Percentiles rank a stretch among this genome's conserved stretches.
Evolutionary conservation across 2,113 vertebrate genomes (phyloP).

Genomic region (Henicopernis longicauda): DNA sequence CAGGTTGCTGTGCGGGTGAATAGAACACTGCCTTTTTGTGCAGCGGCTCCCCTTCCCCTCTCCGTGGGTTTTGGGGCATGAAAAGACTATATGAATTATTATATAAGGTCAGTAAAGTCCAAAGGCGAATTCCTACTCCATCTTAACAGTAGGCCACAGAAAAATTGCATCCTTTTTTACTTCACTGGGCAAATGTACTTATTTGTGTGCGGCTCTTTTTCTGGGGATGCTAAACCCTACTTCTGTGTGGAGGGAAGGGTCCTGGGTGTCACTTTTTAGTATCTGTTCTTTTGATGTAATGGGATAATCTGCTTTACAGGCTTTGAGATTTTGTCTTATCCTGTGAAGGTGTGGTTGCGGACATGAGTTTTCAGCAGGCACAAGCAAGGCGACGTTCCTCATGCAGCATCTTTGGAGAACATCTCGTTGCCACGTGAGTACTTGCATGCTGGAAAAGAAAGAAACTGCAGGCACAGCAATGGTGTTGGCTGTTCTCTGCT

Average conservation of each 20-base stretch:
- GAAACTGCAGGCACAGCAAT: not conserved
- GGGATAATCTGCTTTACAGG: not conserved
- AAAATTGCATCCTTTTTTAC: not conserved
- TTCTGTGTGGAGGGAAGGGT: not conserved
- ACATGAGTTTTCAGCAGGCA: not conserved
- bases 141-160: not conserved
- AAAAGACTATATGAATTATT: not conserved
- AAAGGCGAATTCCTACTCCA: not conserved
- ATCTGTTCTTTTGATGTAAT: no score
- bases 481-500: not conserved
- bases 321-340: not conserved
- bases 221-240: no score
- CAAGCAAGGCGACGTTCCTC: fast-evolving
- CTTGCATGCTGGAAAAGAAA: not conserved
- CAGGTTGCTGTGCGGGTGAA: fast-evolving
- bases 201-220: not conserved
- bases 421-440: not conserved
- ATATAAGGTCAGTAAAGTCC: not conserved
- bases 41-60: not conserved
- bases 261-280: no score
- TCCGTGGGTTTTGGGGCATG: not conserved
- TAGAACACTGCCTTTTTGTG: fast-evolving
- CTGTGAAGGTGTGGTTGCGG: fast-evolving
- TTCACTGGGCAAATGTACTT: not conserved
- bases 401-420: not conserved